phyloP scores from a whole-genome alignment of 2,113 vertebrate species.

The Phalacrocorax aristotelis region DNA sequence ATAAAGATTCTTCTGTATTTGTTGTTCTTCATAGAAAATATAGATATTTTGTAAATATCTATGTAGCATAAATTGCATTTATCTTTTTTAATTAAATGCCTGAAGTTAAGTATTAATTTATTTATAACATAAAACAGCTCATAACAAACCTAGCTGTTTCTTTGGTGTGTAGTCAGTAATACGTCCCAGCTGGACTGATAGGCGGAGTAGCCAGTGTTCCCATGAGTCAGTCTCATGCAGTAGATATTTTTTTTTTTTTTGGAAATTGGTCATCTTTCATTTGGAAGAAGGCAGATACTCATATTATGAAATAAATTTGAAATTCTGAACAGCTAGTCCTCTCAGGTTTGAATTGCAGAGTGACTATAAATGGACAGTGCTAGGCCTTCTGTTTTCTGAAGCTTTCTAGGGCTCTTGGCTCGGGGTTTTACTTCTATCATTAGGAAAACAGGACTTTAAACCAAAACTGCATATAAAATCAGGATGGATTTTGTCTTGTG shows the following conservation, averaged over 20 bases:
- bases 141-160: not conserved
- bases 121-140: not conserved
- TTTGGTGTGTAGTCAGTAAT: not conserved
- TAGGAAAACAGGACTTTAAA: not conserved
- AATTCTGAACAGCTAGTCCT: not conserved
- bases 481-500: not conserved
- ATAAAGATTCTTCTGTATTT: not conserved
- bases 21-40: not conserved
- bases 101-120: not conserved
- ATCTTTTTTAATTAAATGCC: not conserved
- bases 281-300: not conserved
- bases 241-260: not conserved
- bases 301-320: not conserved
- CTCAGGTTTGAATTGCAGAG: not conserved
- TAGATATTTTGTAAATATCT: no score
- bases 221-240: not conserved
- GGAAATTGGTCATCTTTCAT: not conserved
- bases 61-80: not conserved
- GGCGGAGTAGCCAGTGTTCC: not conserved
- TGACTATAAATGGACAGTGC: not conserved
- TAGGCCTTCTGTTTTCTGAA: not conserved
- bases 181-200: not conserved
- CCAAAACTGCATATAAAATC: not conserved
- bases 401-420: not conserved
- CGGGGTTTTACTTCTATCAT: not conserved